phyloP scores from a whole-genome alignment of 2,888 invertebrate species.

The Mechanitis mazaeus region DNA sequence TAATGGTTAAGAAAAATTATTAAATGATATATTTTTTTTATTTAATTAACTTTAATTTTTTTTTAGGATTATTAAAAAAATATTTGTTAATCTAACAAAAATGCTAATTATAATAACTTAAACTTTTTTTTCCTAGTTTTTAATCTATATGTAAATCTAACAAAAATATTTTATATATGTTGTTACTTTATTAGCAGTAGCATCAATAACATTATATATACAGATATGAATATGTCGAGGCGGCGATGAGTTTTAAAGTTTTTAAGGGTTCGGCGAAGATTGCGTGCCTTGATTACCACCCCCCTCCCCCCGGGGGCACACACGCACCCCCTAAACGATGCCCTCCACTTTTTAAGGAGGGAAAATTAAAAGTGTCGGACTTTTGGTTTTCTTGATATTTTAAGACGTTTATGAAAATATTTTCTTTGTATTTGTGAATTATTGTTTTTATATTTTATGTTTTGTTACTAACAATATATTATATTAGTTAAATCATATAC shows the following conservation, averaged over 20 bases:
- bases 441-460: neutral
- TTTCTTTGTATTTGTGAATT: neutral
- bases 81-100: too few relatives aligned
- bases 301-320: slow-evolving; percentile 50
- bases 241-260: slow-evolving; percentile 78
- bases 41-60: too few relatives aligned
- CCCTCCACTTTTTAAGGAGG: slow-evolving; percentile 76
- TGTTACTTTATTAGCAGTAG: neutral
- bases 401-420: slow-evolving; percentile 40
- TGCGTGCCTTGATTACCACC: slow-evolving; percentile 79
- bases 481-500: too few relatives aligned
- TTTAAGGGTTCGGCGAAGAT: slow-evolving; percentile 80
- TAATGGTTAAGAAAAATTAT: too few relatives aligned
- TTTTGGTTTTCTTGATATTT: slow-evolving; percentile 55
- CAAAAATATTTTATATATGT: neutral
- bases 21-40: too few relatives aligned
- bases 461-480: too few relatives aligned
- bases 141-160: too few relatives aligned
- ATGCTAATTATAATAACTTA: too few relatives aligned
- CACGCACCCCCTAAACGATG: slow-evolving; percentile 51
- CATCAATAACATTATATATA: slow-evolving; percentile 4
- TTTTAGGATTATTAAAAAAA: too few relatives aligned
- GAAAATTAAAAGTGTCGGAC: slow-evolving; percentile 73
- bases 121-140: too few relatives aligned
- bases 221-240: slow-evolving; percentile 38